These are phyloP conservation scores for Himalopsyche tibetana DNA, from an alignment of 2,888 invertebrate species.

Conservation along the genomic window DNA sequence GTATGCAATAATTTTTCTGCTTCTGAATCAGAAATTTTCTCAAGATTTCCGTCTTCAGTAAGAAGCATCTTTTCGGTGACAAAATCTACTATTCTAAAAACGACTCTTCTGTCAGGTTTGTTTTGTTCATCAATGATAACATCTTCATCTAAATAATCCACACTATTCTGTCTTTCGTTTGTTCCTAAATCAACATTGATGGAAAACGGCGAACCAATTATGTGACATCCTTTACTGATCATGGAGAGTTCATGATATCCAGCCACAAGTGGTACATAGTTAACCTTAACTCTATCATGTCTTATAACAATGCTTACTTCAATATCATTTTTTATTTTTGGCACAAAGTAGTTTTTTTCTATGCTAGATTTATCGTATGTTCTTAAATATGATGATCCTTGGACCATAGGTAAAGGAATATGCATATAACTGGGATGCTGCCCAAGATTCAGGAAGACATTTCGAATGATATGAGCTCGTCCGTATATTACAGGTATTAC, in stretches of 20 bases:
- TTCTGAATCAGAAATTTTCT: constrained; percentile 74
- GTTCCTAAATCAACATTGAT: constrained; percentile 71
- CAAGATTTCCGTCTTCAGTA: constrained; percentile 75
- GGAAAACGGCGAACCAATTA: constrained; percentile 79
- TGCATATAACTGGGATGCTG: constrained; percentile 73
- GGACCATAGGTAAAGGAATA: constrained; percentile 73
- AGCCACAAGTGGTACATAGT: constrained; percentile 74
- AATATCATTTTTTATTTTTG: constrained; percentile 76
- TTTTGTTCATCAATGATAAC: constrained; percentile 58
- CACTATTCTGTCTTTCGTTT: constrained; percentile 55
- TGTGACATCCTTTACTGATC: constrained; percentile 76
- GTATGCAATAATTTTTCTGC: constrained; percentile 68
- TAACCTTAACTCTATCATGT: constrained; percentile 75
- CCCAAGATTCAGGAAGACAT: constrained; percentile 71
- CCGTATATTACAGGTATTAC: constrained; percentile 74
- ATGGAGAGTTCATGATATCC: constrained; percentile 79
- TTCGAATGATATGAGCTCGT: constrained; percentile 74
- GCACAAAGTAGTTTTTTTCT: constrained; percentile 74
- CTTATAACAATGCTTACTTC: constrained; percentile 74
- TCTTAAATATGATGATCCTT: constrained; percentile 73
- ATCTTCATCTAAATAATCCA: constrained; percentile 71
- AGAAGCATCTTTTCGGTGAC: constrained; percentile 78
- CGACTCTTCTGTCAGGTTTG: constrained; percentile 71
- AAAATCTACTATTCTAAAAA: constrained; percentile 76
- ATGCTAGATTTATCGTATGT: constrained; percentile 74